A percentile compares a stretch with the other conserved stretches of the same genome.
Evolutionary conservation across 2,113 vertebrate genomes (phyloP).

Genomic region (Steatornis caripensis): DNA sequence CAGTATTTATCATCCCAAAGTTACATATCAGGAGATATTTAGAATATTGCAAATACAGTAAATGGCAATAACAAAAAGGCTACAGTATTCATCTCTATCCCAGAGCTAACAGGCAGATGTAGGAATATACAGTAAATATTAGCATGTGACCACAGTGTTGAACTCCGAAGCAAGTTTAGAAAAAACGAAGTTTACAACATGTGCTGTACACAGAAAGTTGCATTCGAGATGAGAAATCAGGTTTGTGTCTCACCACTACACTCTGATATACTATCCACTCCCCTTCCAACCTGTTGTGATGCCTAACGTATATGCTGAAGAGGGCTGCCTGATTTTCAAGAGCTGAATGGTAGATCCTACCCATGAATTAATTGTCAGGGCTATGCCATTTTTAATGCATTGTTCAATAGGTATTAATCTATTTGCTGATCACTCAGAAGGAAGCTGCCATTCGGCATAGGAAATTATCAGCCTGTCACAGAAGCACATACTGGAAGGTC

Average conservation of each 20-base stretch:
- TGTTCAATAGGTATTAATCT: background rate
- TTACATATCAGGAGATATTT: background rate
- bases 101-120: background rate
- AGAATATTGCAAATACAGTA: background rate
- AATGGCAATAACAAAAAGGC: background rate
- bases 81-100: background rate
- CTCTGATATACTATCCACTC: fast-evolving
- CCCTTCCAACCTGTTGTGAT: background rate
- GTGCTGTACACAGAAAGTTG: background rate
- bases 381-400: background rate
- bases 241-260: background rate
- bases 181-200: background rate
- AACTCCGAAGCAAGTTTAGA: background rate
- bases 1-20: background rate
- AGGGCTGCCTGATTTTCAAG: background rate
- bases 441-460: background rate
- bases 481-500: background rate
- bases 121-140: background rate
- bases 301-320: background rate
- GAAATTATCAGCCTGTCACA: background rate
- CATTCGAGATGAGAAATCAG: background rate
- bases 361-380: background rate
- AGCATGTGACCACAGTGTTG: background rate
- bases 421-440: background rate
- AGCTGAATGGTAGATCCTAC: background rate